These are phyloP conservation scores for Xiphorhynchus erythropygius DNA, from an alignment of 2,797 vertebrate genomes.

Conservation along the genomic window DNA sequence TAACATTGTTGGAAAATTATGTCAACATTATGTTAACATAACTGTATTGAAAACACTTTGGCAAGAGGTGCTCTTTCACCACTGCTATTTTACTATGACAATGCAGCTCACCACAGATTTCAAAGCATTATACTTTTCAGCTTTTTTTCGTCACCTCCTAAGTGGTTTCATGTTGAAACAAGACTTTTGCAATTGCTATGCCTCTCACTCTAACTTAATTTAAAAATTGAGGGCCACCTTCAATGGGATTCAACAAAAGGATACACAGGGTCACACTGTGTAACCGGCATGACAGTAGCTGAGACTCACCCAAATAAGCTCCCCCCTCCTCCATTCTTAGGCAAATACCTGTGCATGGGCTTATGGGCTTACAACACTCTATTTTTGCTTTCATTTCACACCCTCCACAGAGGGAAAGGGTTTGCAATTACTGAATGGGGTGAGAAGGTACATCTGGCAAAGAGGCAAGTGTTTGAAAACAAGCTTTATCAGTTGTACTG, in stretches of 20 bases:
- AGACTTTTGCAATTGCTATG: not conserved
- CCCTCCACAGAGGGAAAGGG: not conserved
- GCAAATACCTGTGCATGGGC: not conserved
- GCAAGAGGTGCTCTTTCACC: not conserved
- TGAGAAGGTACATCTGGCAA: not conserved
- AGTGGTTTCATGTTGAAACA: not conserved
- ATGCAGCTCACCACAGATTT: not conserved
- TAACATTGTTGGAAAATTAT: not conserved
- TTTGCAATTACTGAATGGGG: not conserved
- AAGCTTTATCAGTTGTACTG: not conserved
- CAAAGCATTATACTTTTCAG: not conserved
- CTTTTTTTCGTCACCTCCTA: not conserved
- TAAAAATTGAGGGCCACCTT: not conserved
- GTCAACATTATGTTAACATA: not conserved
- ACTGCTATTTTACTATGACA: not conserved
- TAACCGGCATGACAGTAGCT: not conserved
- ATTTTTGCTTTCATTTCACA: not conserved
- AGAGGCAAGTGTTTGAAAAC: not conserved
- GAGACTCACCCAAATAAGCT: not conserved
- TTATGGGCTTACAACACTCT: not conserved
- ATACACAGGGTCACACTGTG: rapidly evolving
- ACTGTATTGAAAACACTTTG: slow-evolving; percentile 6
- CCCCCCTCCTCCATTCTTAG: not conserved
- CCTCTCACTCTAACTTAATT: not conserved
- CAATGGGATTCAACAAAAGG: not conserved